Evolutionary conservation across 2,797 vertebrate species (phyloP), one percentile per base, ranked within the genome.

Genomic region (Helicolenus hilgendorfi): DNA sequence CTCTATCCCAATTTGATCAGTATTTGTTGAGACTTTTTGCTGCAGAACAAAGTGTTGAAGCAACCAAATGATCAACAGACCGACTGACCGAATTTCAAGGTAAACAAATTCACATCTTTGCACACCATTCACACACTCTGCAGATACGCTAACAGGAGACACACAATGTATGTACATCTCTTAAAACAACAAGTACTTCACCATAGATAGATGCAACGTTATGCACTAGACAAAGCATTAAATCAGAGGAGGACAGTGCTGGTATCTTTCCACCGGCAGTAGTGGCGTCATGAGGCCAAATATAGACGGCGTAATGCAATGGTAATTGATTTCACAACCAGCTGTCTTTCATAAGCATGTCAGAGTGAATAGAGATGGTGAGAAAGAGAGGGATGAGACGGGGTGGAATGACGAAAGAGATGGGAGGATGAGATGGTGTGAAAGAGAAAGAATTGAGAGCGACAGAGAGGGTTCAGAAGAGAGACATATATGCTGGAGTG

Each of bases 271-370:
- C 87, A 88, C 45, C n/a, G 3, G 80, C 65, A 78, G 77, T 77
- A 3, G 29, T 72, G 49, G 87, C 80, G 56, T 94, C 92, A 94
- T 62, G 11, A 72, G 22, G 79, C 79, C 87, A 87, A 87, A 91
- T 92, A 87, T 89, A 95, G 90, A 70, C 0, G 4, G 9, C 55
- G 77, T 87, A 85, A 92, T 89, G 81, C 67, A 81, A 89, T 58
- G 76, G 71, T 90, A 90, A 95, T 95, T 94, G 92, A 96, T 92
- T 95, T 94, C 89, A 85, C 82, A 74, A 85, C 22, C 77, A 84
- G 89, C 85, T 78, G 60, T 69, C 87, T 94, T 92, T 84, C 87
- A 85, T 93, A 91, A 96, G 90, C 67, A 63, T 13, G 74, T 75
- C 77, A 74, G 45, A 36, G 75, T 65, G 79, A 89, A 72, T 49